Base-by-base conservation (phyloP, 2,797 vertebrate species). In the Enteromius thamalakanensis region DNA sequence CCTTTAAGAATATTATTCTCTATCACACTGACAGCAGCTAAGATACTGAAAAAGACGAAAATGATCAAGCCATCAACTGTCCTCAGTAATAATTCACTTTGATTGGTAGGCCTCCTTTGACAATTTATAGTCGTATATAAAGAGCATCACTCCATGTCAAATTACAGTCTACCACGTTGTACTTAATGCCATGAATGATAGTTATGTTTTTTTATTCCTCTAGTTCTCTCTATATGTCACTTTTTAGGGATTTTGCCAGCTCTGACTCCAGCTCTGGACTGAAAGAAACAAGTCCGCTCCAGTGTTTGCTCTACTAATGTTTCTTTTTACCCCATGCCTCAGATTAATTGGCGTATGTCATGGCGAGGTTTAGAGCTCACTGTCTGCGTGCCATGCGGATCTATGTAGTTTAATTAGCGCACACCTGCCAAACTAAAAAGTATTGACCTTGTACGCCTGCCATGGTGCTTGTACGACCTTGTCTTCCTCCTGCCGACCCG, bases 401-500 rank as follows among this genome's bases (percentile, higher is more conserved):
- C 88, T 89, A 77, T 92, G 88, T 92, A 90, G 94, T 93, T 93
- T 91, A 93, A 94, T 94, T 92, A 93, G 89, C 55, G 62, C 82
- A 64, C 87, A 89, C 89, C 81, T 90, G 91, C 90, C 91, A 91
- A 93, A 93, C 90, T 92, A 91, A 93, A 94, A 94, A 79, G 77
- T 91, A 92, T 90, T 93, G 94, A 94, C 94, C 93, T 94, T 94
- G 93, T 92, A 90, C 86, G 87, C 65, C 65, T 76, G 85, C 75
- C 72, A 76, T 26, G 82, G 74, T 83, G 80, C 84, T 82, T 72
- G 86, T 69, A 21, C 37, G 53, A 87, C 88, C 83, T 83, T 86
- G 74, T 81, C 75, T 85, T 55, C 53, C 74, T 76, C 68, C 80
- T 69, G 58, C 79, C 70, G 34, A 81, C 74, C 83, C 45, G 34